phyloP scores from a whole-genome alignment of 2,888 invertebrate genomes.

The Drosophila meridiana region DNA sequence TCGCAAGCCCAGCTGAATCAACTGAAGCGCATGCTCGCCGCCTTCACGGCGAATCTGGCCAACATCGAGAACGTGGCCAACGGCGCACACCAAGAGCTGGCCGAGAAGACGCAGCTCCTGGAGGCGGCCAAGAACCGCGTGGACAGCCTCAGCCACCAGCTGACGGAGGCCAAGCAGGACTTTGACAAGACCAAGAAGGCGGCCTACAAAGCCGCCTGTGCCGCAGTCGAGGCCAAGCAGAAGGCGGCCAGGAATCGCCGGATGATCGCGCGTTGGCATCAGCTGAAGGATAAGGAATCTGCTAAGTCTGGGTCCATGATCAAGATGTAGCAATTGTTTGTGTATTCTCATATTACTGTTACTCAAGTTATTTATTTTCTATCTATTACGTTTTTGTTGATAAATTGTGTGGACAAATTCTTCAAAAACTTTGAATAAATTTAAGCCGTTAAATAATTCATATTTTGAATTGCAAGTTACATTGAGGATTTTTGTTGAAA shows the following conservation, averaged over 20 bases:
- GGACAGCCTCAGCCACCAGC: conserved; percentile 87
- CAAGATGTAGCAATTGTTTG: neutral
- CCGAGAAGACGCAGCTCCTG: conserved; percentile 89
- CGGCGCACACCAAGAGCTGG: conserved; percentile 87
- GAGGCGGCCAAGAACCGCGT: conserved; percentile 89
- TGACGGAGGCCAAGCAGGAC: conserved; percentile 88
- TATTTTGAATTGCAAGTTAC: neutral
- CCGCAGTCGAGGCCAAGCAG: conserved; percentile 90
- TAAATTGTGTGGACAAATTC: neutral
- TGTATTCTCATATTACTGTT: neutral
- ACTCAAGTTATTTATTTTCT: neutral
- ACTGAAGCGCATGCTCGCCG: conserved; percentile 85
- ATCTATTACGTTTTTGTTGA: neutral
- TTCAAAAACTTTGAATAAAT: neutral
- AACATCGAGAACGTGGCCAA: conserved; percentile 88
- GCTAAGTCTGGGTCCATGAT: neutral
- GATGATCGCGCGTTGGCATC: conserved; percentile 6
- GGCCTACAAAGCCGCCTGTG: conserved; percentile 89
- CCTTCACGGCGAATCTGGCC: conserved; percentile 86
- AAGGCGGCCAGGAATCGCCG: conserved; percentile 67
- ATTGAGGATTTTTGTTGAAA: neutral
- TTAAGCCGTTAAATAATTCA: neutral
- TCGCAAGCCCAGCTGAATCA: conserved; percentile 86
- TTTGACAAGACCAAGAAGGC: conserved; percentile 89
- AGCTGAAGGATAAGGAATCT: neutral